A percentile compares a stretch with the other conserved stretches of the same genome.
These are phyloP conservation scores for Nymphalis c-album DNA, from an alignment of 2,888 invertebrate species.

Conservation along the genomic window DNA sequence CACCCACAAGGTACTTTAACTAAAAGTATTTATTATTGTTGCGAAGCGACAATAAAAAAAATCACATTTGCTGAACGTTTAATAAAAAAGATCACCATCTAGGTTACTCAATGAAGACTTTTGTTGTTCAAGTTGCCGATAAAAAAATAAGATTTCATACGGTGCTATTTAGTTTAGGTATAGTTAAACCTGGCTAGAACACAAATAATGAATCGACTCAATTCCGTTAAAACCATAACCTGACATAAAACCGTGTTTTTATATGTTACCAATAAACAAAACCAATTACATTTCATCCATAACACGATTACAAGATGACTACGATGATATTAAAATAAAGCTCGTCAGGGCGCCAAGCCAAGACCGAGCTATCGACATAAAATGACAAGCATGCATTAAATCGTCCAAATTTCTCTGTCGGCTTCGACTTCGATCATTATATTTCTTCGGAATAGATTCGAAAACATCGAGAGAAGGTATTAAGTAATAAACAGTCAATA, in stretches of 20 bases:
- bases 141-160: no score
- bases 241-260: conserved; percentile 2
- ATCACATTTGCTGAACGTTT: no score
- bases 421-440: conserved; percentile 28
- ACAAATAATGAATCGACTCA: not conserved
- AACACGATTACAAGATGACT: conserved; percentile 14
- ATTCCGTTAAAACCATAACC: not conserved
- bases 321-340: conserved; percentile 10
- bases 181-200: not conserved
- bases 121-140: no score
- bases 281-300: conserved; percentile 15
- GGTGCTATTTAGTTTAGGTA: no score
- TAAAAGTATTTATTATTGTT: no score
- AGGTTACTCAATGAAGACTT: no score
- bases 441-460: conserved; percentile 26
- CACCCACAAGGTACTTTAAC: no score
- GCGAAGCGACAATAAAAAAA: no score
- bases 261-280: conserved; percentile 18
- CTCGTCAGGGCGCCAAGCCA: conserved; percentile 20
- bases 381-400: conserved; percentile 26
- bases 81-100: no score
- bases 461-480: conserved; percentile 49
- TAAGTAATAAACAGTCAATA: conserved; percentile 77
- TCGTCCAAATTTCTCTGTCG: conserved; percentile 31
- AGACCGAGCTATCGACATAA: conserved; percentile 1